A percentile compares a stretch with the other conserved stretches of the same genome.
Evolutionary conservation across 2,113 vertebrate genomes (phyloP).

Genomic region (Xenopus borealis): DNA sequence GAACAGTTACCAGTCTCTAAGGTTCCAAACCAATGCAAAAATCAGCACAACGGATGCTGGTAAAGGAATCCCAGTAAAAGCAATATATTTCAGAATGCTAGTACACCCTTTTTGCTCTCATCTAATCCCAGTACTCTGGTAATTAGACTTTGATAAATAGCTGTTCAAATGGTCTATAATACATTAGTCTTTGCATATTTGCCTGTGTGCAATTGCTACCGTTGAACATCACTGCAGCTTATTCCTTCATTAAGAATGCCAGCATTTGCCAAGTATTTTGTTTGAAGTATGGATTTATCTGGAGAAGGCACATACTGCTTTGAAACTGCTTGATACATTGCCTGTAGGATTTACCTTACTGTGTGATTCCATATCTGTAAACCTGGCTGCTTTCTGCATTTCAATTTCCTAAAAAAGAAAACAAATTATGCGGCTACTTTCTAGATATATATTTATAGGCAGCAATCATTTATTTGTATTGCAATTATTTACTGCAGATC

Average conservation of each 20-base stretch:
- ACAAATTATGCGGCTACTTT: neutral
- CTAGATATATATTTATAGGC: neutral
- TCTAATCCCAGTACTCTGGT: slow-evolving; percentile 4
- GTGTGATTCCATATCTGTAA: slow-evolving; percentile 32
- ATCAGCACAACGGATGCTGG: neutral
- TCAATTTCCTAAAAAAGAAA: slow-evolving; percentile 1
- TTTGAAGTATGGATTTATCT: slow-evolving; percentile 36
- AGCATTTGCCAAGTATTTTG: slow-evolving; percentile 22
- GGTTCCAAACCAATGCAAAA: slow-evolving; percentile 4
- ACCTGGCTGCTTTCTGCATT: slow-evolving; percentile 3
- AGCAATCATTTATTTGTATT: no score
- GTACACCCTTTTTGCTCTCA: neutral
- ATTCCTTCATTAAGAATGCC: slow-evolving; percentile 19
- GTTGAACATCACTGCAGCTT: slow-evolving; percentile 16
- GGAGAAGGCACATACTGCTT: slow-evolving; percentile 26
- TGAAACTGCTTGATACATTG: slow-evolving; percentile 28
- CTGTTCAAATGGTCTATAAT: slow-evolving; percentile 16
- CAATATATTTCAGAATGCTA: slow-evolving; percentile 24
- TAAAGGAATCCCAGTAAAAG: slow-evolving; percentile 20
- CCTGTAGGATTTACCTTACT: slow-evolving; percentile 18
- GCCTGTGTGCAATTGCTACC: slow-evolving; percentile 11
- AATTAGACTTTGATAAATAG: slow-evolving; percentile 37
- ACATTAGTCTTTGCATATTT: slow-evolving; percentile 15
- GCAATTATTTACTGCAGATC: no score
- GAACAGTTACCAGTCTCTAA: slow-evolving; percentile 10